These are phyloP conservation scores for Philotrypesis tridentata DNA, from an alignment of 1,140 invertebrate species.

Conservation along the genomic window DNA sequence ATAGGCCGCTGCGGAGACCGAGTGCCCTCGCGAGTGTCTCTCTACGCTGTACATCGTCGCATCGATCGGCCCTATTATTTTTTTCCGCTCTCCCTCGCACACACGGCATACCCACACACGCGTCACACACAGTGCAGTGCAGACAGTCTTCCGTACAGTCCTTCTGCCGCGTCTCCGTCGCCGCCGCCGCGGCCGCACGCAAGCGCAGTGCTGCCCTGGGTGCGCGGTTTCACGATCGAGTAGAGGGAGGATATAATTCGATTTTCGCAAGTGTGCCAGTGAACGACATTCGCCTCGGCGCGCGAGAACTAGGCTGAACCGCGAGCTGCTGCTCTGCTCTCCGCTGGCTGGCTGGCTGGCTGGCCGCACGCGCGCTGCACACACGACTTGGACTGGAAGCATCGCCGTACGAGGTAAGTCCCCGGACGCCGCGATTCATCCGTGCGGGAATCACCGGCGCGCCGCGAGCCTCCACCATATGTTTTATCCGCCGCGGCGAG, in stretches of 20 bases:
- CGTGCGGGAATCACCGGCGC: not conserved
- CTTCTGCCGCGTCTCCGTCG: not conserved
- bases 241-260: not conserved
- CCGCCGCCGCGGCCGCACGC: constrained; percentile 31
- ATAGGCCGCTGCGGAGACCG: not conserved
- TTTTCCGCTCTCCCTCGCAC: not conserved
- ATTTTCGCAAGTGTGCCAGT: not conserved
- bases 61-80: not conserved
- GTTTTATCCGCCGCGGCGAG: constrained; percentile 11
- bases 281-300: not conserved
- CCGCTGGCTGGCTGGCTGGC: too few species aligned
- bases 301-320: not conserved
- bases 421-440: not conserved
- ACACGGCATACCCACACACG: not conserved
- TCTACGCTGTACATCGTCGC: not conserved
- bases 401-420: constrained; percentile 43
- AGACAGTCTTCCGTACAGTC: constrained; percentile 39
- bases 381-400: not conserved
- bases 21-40: not conserved
- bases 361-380: too few species aligned
- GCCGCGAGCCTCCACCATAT: constrained; percentile 8
- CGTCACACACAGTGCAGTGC: constrained; percentile 13
- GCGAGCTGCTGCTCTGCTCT: too few species aligned
- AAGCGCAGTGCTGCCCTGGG: not conserved
- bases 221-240: not conserved